Evolutionary conservation across 2,797 vertebrate genomes (phyloP).

Genomic region (Selene dorsalis): DNA sequence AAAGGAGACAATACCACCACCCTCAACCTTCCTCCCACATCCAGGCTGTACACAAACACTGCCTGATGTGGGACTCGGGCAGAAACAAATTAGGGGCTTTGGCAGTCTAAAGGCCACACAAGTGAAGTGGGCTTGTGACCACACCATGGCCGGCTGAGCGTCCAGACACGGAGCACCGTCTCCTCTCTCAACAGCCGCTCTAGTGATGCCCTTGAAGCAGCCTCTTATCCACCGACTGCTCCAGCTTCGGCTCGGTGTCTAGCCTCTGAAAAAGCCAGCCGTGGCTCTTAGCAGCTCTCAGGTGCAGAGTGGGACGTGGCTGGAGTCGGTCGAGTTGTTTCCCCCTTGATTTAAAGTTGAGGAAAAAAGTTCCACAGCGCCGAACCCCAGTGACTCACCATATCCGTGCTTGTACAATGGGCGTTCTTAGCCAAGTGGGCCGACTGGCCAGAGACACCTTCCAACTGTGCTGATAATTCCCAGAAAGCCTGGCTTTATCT

Average conservation of each 20-base stretch:
- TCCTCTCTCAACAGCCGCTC: constrained; percentile 19
- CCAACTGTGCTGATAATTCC: constrained; percentile 53
- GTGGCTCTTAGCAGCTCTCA: neutral
- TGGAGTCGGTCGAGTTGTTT: constrained; percentile 15
- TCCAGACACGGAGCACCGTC: neutral
- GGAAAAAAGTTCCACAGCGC: constrained; percentile 6
- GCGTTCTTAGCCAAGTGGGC: constrained; percentile 29
- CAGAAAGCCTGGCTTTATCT: constrained; percentile 29
- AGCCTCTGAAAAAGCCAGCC: constrained; percentile 20
- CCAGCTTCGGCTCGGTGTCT: neutral
- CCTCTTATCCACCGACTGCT: constrained; percentile 6
- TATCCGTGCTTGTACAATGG: constrained; percentile 37
- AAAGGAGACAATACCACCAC: constrained; percentile 60
- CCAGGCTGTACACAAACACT: neutral
- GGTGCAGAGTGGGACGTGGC: constrained; percentile 10
- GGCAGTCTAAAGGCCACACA: constrained; percentile 49
- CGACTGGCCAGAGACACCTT: constrained; percentile 27
- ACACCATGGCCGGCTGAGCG: constrained; percentile 9
- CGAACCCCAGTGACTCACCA: constrained; percentile 19
- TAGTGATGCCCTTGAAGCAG: constrained; percentile 32
- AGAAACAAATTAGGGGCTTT: constrained; percentile 33
- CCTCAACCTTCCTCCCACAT: constrained; percentile 37
- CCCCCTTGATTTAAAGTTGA: constrained; percentile 34
- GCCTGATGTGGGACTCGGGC: neutral
- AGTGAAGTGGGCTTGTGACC: constrained; percentile 9